Evolutionary conservation across 2,113 vertebrate species (phyloP).

Genomic region (Xenus cinereus): DNA sequence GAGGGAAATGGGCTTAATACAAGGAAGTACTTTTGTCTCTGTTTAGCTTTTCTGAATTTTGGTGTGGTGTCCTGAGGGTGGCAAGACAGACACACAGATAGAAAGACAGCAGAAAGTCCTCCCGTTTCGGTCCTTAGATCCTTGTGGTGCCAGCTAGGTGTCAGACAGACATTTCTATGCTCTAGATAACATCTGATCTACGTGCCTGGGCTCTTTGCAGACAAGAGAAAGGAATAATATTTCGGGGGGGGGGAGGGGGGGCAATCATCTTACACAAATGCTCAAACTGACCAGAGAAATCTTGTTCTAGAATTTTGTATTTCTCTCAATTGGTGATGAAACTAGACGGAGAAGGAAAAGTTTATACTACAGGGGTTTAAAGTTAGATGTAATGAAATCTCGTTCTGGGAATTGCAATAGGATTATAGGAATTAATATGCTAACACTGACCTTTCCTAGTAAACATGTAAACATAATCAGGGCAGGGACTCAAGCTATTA

Average conservation of each 20-base stretch:
- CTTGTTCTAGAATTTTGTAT: neutral
- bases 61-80: neutral
- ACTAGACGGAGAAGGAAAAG: neutral
- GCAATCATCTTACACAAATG: neutral
- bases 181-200: neutral
- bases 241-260: neutral
- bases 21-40: neutral
- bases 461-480: neutral
- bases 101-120: neutral
- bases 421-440: neutral
- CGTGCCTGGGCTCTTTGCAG: neutral
- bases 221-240: neutral
- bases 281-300: neutral
- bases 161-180: neutral
- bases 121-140: neutral
- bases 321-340: neutral
- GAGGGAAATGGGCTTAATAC: neutral
- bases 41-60: neutral
- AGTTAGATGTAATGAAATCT: neutral
- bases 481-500: neutral
- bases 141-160: neutral
- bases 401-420: neutral
- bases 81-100: neutral
- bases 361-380: neutral
- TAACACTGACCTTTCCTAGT: neutral